Evolutionary conservation across 2,113 vertebrate genomes (phyloP).

Genomic region (Eulemur rufifrons): DNA sequence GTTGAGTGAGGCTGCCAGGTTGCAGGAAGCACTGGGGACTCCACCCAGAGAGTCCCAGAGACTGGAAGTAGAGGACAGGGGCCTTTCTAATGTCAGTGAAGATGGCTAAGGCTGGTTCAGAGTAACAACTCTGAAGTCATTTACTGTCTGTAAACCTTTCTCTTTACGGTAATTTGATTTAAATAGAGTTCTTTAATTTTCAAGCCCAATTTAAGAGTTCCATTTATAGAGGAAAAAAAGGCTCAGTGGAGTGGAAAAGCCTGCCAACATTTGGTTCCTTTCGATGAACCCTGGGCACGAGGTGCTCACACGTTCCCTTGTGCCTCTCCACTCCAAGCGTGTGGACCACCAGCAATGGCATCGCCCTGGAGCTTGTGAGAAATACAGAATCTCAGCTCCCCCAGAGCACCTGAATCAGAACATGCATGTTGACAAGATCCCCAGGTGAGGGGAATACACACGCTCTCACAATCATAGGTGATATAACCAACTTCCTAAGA

Average conservation of each 20-base stretch:
- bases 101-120: neutral
- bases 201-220: conserved; percentile 50
- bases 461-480: neutral
- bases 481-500: neutral
- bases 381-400: neutral
- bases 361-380: neutral
- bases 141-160: conserved; percentile 48
- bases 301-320: neutral
- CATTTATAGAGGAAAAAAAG: neutral
- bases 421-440: neutral
- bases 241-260: neutral
- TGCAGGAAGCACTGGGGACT: fast-evolving
- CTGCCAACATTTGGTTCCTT: neutral
- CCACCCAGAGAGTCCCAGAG: neutral
- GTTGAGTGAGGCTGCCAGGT: neutral
- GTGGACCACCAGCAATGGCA: neutral
- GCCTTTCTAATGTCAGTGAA: neutral
- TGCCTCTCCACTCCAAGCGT: neutral
- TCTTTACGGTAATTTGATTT: conserved; percentile 55
- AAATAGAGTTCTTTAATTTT: conserved; percentile 63
- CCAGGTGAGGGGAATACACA: fast-evolving
- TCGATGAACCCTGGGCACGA: neutral
- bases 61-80: neutral
- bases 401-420: neutral
- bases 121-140: neutral